Percentiles rank a stretch among this genome's conserved stretches.
Conservation (phyloP, 2,888 invertebrate genomes). For the Iphiclides podalirius region DNA sequence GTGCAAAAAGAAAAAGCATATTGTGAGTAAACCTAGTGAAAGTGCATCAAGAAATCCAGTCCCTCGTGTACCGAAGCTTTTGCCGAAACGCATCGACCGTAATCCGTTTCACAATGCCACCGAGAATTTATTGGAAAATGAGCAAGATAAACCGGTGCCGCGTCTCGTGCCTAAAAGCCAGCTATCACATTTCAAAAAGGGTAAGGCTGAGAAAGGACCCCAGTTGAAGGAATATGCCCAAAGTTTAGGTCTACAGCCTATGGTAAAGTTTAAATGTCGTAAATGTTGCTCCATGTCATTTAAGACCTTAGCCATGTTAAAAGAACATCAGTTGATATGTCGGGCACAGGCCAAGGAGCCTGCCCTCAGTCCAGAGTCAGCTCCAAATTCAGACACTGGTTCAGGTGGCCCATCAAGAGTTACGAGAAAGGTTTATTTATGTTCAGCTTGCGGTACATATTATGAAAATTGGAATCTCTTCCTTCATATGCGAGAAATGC, state of each 20-base stretch:
- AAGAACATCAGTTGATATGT: constrained; percentile 85
- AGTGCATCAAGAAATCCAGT: constrained; percentile 41
- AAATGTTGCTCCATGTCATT: constrained; percentile 86
- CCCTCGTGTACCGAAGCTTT: constrained; percentile 63
- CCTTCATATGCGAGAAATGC: constrained; percentile 90
- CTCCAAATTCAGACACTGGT: constrained; percentile 54
- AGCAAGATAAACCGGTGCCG: constrained; percentile 69
- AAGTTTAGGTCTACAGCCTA: constrained; percentile 85
- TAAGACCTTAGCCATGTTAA: constrained; percentile 82
- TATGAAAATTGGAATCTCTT: constrained; percentile 94
- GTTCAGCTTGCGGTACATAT: constrained; percentile 90
- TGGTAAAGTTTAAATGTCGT: constrained; percentile 86
- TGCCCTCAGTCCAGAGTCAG: constrained; percentile 60
- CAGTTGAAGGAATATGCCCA: constrained; percentile 83
- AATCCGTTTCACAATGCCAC: constrained; percentile 61
- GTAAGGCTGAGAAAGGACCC: constrained; percentile 64
- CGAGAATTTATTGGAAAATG: constrained; percentile 52
- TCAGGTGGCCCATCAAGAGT: constrained; percentile 77
- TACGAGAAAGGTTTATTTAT: constrained; percentile 89
- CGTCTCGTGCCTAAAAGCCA: constrained; percentile 73
- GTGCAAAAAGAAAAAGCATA: constrained; percentile 59
- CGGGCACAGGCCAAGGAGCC: constrained; percentile 68
- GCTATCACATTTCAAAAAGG: constrained; percentile 66
- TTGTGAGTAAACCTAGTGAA: constrained; percentile 54
- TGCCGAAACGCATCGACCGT: constrained; percentile 58